Base-by-base conservation (phyloP, 2,888 invertebrate species). In the Caprella mutica region DNA sequence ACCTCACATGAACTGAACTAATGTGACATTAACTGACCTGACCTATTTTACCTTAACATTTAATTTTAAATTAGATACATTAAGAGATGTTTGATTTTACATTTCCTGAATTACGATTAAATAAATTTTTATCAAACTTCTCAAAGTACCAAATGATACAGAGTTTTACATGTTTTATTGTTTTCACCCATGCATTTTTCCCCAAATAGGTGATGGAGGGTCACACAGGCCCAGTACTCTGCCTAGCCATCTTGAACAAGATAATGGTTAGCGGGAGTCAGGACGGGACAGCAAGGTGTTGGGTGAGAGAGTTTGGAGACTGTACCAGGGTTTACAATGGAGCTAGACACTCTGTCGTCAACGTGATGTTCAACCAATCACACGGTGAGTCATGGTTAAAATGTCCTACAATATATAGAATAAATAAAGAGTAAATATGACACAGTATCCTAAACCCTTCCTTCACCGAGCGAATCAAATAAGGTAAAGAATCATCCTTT, bases 301-400 rank as follows among this genome's bases (percentile, higher is more conserved):
- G 76, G 76, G 75, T 76, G 9, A 70, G 73, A 26, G 76, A 77
- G 65, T 76, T 76, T 66, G 77, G 76, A 1, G 75, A 77, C 67
- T 74, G 73, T 57, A 76, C 76, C 1, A 66, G 75, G 42, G 67
- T 72, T 0, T 77, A 73, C 68, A 70, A 70, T 55, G 75, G 75
- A 2, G 76, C 76, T 65, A 70, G 71, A 51, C 74, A 75, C 66
- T 74, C 74, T 3, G 74, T 77, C 53, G 72, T 72, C 52, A 72
- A 72, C 33, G 68, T 77, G 50, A 72, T 72, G 51, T 72, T 72
- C 61, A 68, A 70, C 60, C 71, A 75, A n/a, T 76, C 76, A 24
- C 67, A 75, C 55, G 67, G 77, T 77, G 67, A 70, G 73, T 69
- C n/a, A n/a, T n/a, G n/a, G n/a, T n/a, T n/a, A n/a, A n/a, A n/a